Conservation (phyloP, 2,113 vertebrate species). For the Phrynosoma platyrhinos region DNA sequence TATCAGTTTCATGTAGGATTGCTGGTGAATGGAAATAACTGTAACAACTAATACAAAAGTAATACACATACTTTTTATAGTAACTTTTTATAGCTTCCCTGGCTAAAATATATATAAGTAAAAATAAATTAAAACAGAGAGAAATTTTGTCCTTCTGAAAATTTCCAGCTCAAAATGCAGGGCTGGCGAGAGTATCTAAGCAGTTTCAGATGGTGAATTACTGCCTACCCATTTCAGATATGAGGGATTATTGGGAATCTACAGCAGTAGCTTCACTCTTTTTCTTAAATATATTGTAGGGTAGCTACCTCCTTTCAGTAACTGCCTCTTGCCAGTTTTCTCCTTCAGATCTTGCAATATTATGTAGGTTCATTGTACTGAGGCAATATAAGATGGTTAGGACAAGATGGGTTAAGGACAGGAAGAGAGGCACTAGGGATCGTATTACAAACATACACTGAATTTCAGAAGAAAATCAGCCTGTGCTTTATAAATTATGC, state of each 20-base stretch:
- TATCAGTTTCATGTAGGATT: neutral
- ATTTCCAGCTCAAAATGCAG: neutral
- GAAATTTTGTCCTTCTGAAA: neutral
- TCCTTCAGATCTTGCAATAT: neutral
- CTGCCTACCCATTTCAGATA: neutral
- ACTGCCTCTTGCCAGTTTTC: neutral
- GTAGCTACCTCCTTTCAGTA: neutral
- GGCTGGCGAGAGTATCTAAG: too few species aligned
- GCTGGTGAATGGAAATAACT: neutral
- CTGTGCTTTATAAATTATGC: too few species aligned
- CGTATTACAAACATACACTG: too few species aligned
- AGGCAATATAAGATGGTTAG: neutral
- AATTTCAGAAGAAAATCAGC: too few species aligned
- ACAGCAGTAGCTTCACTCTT: neutral
- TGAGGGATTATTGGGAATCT: neutral
- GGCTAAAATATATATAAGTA: neutral
- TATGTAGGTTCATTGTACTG: neutral
- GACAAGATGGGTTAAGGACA: neutral
- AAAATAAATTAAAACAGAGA: neutral
- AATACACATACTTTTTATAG: neutral
- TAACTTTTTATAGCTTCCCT: neutral
- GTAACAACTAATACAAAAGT: neutral
- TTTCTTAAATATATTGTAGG: too few species aligned
- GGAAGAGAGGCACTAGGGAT: too few species aligned
- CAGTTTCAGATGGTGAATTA: neutral